phyloP scores from a whole-genome alignment of 1,140 invertebrate genomes.

The Drosophila lacteicornis region DNA sequence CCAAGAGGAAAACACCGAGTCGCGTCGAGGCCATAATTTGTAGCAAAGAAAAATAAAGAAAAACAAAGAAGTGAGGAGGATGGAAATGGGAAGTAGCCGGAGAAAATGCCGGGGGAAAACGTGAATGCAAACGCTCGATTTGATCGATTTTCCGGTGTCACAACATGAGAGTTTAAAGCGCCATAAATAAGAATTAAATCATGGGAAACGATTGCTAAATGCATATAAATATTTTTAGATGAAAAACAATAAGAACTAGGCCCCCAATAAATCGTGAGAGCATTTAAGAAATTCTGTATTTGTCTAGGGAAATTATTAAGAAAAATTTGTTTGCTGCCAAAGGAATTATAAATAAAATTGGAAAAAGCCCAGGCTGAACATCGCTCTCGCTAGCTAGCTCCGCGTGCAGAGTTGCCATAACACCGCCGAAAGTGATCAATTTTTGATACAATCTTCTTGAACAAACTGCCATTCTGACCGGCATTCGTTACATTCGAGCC shows the following conservation, averaged over 20 bases:
- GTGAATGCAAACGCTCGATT: conserved; percentile 19
- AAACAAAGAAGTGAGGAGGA: neutral
- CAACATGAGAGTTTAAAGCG: conserved; percentile 3
- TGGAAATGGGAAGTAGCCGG: neutral
- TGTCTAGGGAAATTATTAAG: neutral
- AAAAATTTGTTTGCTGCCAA: neutral
- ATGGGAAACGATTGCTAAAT: neutral
- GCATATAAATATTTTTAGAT: neutral
- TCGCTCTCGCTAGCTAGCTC: neutral
- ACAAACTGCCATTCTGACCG: conserved; percentile 33
- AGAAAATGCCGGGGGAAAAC: neutral
- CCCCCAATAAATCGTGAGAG: neutral
- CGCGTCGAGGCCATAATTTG: conserved; percentile 33
- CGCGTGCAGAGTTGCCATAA: conserved; percentile 18
- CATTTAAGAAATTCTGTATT: neutral
- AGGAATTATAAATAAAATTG: neutral
- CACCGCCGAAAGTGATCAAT: conserved; percentile 33
- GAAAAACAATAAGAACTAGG: too few species aligned
- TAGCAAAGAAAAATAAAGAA: neutral
- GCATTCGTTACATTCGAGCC: conserved; percentile 29
- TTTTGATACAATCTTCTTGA: conserved; percentile 43
- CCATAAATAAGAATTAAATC: conserved; percentile 20
- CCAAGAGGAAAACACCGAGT: conserved; percentile 19
- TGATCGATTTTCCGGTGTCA: conserved; percentile 20
- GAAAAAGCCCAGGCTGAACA: too few species aligned